Evolutionary conservation across 2,797 vertebrate species (phyloP).

Genomic region (Tenualosa thibaudeaui): DNA sequence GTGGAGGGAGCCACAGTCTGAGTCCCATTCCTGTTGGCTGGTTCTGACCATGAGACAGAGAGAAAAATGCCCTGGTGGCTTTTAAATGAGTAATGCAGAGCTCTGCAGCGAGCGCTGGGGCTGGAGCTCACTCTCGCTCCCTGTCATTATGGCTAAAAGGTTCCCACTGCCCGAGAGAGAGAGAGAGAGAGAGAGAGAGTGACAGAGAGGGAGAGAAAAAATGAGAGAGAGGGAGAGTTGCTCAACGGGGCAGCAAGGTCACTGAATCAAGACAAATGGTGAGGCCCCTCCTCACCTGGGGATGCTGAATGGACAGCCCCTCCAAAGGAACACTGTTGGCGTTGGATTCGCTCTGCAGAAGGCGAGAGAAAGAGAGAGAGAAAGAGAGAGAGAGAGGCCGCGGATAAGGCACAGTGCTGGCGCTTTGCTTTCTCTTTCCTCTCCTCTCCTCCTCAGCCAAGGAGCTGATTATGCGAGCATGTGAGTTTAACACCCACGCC

Average conservation of each 20-base stretch:
- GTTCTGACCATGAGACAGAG: slow-evolving; percentile 16
- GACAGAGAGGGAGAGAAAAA: neutral
- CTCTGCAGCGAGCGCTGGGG: slow-evolving; percentile 50
- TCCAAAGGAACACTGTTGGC: slow-evolving; percentile 78
- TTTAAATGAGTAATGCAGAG: slow-evolving; percentile 57
- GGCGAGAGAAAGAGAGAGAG: too few species aligned
- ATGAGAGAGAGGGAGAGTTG: neutral
- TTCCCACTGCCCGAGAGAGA: slow-evolving; percentile 48
- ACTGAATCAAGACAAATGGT: slow-evolving; percentile 70
- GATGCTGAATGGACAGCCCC: slow-evolving; percentile 82
- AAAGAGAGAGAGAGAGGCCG: slow-evolving; percentile 60
- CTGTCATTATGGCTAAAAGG: slow-evolving; percentile 65
- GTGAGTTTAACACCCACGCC: neutral
- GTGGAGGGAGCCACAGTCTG: neutral
- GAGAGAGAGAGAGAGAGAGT: neutral
- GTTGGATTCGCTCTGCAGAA: slow-evolving; percentile 75
- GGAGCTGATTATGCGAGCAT: neutral
- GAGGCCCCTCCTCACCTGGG: slow-evolving; percentile 74
- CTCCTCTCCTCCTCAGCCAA: neutral
- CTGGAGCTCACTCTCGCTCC: slow-evolving; percentile 61
- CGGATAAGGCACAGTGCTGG: slow-evolving; percentile 32
- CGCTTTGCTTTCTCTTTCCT: slow-evolving; percentile 23
- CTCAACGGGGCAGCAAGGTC: slow-evolving; percentile 61
- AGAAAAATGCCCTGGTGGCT: slow-evolving; percentile 53
- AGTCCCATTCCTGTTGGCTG: neutral